Evolutionary conservation across 2,797 vertebrate genomes (phyloP).

Genomic region (Ptychobarbus kaznakovi): DNA sequence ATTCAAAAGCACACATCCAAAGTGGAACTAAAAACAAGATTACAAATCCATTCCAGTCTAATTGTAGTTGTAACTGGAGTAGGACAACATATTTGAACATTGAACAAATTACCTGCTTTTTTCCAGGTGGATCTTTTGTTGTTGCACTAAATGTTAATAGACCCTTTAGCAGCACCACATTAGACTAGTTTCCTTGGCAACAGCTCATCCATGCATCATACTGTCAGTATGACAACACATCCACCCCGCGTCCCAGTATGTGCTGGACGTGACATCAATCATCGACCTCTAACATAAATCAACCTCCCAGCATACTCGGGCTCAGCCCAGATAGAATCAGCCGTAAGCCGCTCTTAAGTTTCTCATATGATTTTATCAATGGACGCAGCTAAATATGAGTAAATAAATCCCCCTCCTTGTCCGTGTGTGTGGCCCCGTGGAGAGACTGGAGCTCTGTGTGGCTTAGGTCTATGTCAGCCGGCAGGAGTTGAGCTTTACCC

Average conservation of each 20-base stretch:
- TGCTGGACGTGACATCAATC: slow-evolving; percentile 38
- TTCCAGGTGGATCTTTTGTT: background rate
- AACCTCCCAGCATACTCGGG: slow-evolving; percentile 24
- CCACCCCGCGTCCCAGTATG: slow-evolving; percentile 19
- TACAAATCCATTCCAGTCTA: background rate
- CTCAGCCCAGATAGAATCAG: slow-evolving; percentile 48
- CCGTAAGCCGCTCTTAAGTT: slow-evolving; percentile 45
- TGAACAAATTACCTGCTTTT: background rate
- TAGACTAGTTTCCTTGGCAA: slow-evolving; percentile 55
- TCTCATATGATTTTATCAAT: slow-evolving; percentile 55
- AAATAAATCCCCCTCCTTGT: slow-evolving; percentile 45
- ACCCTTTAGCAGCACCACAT: slow-evolving; percentile 5
- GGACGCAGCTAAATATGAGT: slow-evolving; percentile 56
- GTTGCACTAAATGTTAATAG: slow-evolving; percentile 18
- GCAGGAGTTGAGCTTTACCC: slow-evolving; percentile 50
- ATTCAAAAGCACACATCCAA: background rate
- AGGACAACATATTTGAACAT: background rate
- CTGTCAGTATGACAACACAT: slow-evolving; percentile 44
- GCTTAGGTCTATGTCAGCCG: slow-evolving; percentile 39
- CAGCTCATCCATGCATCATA: slow-evolving; percentile 52
- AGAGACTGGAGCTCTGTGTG: slow-evolving; percentile 39
- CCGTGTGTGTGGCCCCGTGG: slow-evolving; percentile 16
- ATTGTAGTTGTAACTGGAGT: background rate
- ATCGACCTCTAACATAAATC: slow-evolving; percentile 24
- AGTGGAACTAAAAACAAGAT: background rate